A percentile compares a stretch with the other conserved stretches of the same genome.
phyloP scores from a whole-genome alignment of 2,797 vertebrate genomes.

The Leptatherina wallacei region DNA sequence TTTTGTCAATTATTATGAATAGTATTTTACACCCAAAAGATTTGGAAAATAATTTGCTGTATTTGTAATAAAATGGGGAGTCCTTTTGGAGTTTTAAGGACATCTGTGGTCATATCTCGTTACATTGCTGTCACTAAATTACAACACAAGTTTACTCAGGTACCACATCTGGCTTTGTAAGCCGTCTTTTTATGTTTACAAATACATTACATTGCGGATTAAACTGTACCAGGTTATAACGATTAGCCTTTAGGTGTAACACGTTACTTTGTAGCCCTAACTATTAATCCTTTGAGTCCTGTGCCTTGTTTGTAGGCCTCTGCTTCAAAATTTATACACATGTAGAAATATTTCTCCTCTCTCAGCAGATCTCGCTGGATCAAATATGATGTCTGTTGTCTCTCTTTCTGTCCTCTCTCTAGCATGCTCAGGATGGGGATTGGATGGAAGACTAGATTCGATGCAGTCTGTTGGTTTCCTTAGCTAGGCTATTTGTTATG shows the following conservation, averaged over 20 bases:
- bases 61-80: constrained; percentile 4
- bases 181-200: constrained; percentile 36
- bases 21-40: neutral
- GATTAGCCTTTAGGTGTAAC: constrained; percentile 11
- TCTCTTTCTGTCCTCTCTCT: too few species aligned
- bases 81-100: constrained; percentile 16
- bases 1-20: constrained; percentile 2
- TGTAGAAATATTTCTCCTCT: too few species aligned
- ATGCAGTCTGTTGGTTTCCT: too few species aligned
- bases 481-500: too few species aligned
- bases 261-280: too few species aligned
- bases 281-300: too few species aligned
- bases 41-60: neutral
- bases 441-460: too few species aligned
- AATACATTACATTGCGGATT: constrained; percentile 42
- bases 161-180: constrained; percentile 16
- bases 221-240: constrained; percentile 41
- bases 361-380: too few species aligned
- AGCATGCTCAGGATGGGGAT: too few species aligned
- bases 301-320: too few species aligned
- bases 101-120: constrained; percentile 12
- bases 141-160: constrained; percentile 12
- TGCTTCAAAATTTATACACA: too few species aligned
- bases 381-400: too few species aligned
- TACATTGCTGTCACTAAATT: neutral